Conservation (phyloP, 2,113 vertebrate genomes). For the Mellivora capensis region DNA sequence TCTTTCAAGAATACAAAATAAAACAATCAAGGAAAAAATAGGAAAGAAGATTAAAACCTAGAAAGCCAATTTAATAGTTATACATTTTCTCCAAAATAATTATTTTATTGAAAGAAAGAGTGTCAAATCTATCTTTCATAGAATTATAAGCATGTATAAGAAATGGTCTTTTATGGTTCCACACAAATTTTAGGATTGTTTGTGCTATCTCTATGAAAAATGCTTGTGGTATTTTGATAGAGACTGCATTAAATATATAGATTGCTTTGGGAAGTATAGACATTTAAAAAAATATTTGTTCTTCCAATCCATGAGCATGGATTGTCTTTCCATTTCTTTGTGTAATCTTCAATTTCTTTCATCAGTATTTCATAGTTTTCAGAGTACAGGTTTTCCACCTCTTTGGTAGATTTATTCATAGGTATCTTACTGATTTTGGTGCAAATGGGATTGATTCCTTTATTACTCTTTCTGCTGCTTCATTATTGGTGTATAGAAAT, state of each 20-base stretch:
- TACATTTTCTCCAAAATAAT: not conserved
- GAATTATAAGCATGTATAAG: not conserved
- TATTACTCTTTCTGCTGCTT: not conserved
- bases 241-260: too few relatives aligned
- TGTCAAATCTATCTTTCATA: not conserved
- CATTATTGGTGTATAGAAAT: not conserved
- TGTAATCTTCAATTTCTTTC: too few relatives aligned
- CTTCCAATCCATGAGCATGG: too few relatives aligned
- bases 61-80: not conserved
- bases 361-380: too few relatives aligned
- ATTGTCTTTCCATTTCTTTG: too few relatives aligned
- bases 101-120: not conserved
- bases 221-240: too few relatives aligned
- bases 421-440: too few relatives aligned
- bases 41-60: not conserved
- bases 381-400: too few relatives aligned
- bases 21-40: not conserved
- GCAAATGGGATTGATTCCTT: not conserved
- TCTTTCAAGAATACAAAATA: not conserved
- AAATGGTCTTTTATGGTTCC: not conserved
- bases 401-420: too few relatives aligned
- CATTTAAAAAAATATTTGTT: too few relatives aligned
- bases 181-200: not conserved
- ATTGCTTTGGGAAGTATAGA: too few relatives aligned
- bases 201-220: not conserved